Conservation (phyloP, 2,113 vertebrate genomes). For the Peromyscus leucopus region DNA sequence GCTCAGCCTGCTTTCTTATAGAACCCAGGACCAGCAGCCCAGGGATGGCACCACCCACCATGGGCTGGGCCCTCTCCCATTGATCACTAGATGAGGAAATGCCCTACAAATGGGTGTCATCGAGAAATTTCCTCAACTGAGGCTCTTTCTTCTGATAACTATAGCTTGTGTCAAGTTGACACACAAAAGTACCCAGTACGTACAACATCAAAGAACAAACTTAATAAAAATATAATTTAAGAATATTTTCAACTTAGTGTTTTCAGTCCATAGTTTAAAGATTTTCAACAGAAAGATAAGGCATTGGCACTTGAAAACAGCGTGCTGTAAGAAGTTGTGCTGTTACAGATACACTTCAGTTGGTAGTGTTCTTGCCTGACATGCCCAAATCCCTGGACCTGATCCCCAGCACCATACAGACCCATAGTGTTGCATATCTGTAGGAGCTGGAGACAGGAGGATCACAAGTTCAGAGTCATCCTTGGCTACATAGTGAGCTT, state of each 20-base stretch:
- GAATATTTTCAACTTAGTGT: background rate
- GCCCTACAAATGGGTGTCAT: background rate
- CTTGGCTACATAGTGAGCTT: background rate
- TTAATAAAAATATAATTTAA: background rate
- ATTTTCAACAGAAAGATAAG: background rate
- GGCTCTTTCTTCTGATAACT: background rate
- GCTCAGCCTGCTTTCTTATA: background rate
- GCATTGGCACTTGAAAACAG: background rate
- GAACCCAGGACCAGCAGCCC: background rate
- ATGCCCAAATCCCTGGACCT: background rate
- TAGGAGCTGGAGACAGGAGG: background rate
- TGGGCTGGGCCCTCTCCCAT: background rate
- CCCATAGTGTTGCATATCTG: background rate
- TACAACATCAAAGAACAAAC: background rate
- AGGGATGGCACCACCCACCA: background rate
- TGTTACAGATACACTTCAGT: too few species aligned
- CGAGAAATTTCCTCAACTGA: background rate
- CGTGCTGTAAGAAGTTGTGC: background rate
- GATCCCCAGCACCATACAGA: background rate
- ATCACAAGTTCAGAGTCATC: background rate
- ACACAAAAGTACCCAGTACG: background rate
- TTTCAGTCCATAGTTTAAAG: background rate
- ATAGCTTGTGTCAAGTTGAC: background rate
- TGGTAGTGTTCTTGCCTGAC: background rate
- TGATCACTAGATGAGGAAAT: background rate